Conservation (phyloP, 2,797 vertebrate genomes). For the Pitangus sulphuratus region DNA sequence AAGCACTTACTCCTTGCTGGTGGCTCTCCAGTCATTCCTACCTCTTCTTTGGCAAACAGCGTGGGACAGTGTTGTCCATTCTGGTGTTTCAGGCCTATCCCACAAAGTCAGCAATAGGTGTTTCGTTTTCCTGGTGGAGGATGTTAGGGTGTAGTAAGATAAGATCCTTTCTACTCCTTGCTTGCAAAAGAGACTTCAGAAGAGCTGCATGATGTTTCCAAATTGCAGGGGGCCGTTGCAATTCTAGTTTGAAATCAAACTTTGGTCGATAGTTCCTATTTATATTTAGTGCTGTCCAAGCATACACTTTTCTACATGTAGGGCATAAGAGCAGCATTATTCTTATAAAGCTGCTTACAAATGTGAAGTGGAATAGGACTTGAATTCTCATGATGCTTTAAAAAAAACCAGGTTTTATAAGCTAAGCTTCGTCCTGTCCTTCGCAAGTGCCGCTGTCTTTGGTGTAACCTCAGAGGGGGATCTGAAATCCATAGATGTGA, state of each 20-base stretch:
- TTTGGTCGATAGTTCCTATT: neutral
- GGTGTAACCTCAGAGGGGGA: neutral
- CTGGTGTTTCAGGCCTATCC: neutral
- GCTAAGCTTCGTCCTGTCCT: neutral
- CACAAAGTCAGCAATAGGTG: accelerated
- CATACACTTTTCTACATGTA: neutral
- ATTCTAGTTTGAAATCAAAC: conserved; percentile 15
- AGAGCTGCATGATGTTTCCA: neutral
- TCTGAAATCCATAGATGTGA: neutral
- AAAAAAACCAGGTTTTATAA: neutral
- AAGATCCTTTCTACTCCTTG: neutral
- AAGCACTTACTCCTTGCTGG: neutral
- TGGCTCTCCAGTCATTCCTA: conserved; percentile 6
- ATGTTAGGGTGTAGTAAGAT: neutral
- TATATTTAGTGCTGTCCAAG: neutral
- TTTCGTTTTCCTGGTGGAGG: neutral
- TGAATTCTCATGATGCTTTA: conserved; percentile 38
- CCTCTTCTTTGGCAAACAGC: neutral
- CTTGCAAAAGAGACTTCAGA: neutral
- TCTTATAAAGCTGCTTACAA: neutral
- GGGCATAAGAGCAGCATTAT: neutral
- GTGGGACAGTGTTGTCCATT: neutral
- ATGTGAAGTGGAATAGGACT: conserved; percentile 38
- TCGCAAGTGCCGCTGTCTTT: neutral
- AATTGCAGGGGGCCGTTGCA: neutral